Evolutionary conservation across 2,797 vertebrate species (phyloP).

Genomic region (Sebastes diploproa): DNA sequence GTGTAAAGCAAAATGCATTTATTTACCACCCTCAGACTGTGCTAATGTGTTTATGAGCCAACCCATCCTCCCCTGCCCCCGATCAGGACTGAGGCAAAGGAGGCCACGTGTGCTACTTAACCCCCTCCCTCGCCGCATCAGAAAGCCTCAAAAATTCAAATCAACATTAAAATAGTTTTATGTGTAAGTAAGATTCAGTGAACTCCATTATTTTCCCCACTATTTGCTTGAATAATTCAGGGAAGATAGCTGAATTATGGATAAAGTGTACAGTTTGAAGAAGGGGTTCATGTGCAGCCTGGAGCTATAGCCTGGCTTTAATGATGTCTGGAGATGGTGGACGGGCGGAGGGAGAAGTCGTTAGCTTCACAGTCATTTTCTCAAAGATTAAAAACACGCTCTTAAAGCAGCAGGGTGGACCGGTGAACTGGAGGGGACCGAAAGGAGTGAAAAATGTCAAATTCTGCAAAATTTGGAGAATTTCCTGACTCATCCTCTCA

Average conservation of each 20-base stretch:
- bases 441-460: background rate
- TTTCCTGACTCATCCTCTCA: constrained; percentile 35
- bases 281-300: constrained; percentile 97
- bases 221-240: constrained; percentile 99
- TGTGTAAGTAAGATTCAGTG: constrained; percentile 93
- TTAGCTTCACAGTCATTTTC: constrained; percentile 98
- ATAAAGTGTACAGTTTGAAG: constrained; percentile 99
- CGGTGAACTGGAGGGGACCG: constrained; percentile 10
- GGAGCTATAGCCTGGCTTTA: constrained; percentile 94
- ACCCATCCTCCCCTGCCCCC: constrained; percentile 13
- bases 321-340: constrained; percentile 97
- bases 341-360: constrained; percentile 93
- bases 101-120: constrained; percentile 57
- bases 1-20: constrained; percentile 20
- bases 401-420: constrained; percentile 89
- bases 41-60: constrained; percentile 65
- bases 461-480: constrained; percentile 19
- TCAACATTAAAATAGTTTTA: constrained; percentile 95
- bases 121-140: constrained; percentile 23
- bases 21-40: constrained; percentile 49
- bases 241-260: constrained; percentile 98
- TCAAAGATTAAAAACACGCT: constrained; percentile 90
- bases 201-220: constrained; percentile 99
- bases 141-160: constrained; percentile 93
- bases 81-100: constrained; percentile 51